These are phyloP conservation scores for Chelon labrosus DNA, from an alignment of 2,797 vertebrate species.

Conservation along the genomic window DNA sequence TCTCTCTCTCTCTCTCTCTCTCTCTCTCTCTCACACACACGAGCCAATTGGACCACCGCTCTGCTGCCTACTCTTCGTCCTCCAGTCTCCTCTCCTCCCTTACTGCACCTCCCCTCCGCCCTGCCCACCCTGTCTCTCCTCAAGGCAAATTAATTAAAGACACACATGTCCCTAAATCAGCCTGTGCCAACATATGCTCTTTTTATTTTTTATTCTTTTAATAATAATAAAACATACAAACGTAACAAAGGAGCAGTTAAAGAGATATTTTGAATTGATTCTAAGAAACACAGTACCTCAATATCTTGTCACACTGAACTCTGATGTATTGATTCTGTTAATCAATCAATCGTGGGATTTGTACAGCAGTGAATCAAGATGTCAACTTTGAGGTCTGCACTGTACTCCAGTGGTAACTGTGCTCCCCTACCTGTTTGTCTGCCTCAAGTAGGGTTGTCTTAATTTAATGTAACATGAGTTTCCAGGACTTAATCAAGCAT, in stretches of 20 bases:
- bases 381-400: conserved; percentile 23
- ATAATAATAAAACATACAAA: too few species aligned
- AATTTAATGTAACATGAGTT: not conserved
- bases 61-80: conserved; percentile 29
- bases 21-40: conserved; percentile 10
- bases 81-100: not conserved
- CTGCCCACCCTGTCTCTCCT: not conserved
- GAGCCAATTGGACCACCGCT: conserved; percentile 40
- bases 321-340: conserved; percentile 38
- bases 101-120: conserved; percentile 8
- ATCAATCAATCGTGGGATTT: conserved; percentile 14
- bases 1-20: not conserved
- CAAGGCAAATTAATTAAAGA: conserved; percentile 16
- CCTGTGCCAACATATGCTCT: too few species aligned
- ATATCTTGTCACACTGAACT: conserved; percentile 3
- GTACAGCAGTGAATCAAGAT: conserved; percentile 49
- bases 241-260: not conserved
- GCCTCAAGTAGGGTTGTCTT: not conserved
- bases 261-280: not conserved
- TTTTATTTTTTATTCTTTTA: too few species aligned
- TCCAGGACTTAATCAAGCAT: not conserved
- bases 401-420: conserved; percentile 13
- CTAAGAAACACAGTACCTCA: not conserved
- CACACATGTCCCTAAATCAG: too few species aligned
- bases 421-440: too few species aligned